Conservation (phyloP, 2,888 invertebrate genomes). For the Dryocosmus kuriphilus region DNA sequence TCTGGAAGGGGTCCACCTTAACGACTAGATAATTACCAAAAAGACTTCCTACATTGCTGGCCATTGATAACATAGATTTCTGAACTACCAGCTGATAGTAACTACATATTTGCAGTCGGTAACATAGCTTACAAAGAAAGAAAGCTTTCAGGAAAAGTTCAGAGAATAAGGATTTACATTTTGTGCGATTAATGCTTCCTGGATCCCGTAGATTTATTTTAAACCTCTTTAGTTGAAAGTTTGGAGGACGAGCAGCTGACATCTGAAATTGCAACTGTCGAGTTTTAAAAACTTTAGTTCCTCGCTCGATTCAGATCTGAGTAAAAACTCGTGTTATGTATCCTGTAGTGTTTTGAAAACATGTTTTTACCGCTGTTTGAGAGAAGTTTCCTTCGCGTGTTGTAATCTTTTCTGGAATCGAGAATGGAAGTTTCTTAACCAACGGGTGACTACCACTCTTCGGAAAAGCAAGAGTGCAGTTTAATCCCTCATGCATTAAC, state of each 20-base stretch:
- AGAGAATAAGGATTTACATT: background rate
- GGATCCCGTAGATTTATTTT: background rate
- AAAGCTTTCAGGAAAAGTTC: background rate
- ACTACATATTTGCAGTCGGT: too few relatives aligned
- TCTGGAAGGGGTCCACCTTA: too few relatives aligned
- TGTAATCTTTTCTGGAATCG: constrained; percentile 1
- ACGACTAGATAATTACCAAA: too few relatives aligned
- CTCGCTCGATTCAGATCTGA: constrained; percentile 1
- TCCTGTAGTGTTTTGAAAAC: background rate
- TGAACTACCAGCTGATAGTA: too few relatives aligned
- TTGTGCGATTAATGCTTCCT: background rate
- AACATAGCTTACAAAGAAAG: too few relatives aligned
- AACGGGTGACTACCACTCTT: background rate
- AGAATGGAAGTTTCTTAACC: background rate
- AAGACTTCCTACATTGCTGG: too few relatives aligned
- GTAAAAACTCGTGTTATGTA: background rate
- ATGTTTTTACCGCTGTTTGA: background rate
- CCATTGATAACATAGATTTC: too few relatives aligned
- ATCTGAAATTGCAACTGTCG: constrained; percentile 19
- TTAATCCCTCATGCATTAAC: background rate
- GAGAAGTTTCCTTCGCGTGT: background rate
- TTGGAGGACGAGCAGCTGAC: background rate
- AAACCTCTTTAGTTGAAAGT: background rate
- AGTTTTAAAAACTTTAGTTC: constrained; percentile 1
- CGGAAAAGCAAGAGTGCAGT: background rate